phyloP scores from a whole-genome alignment of 2,888 invertebrate genomes.

The Diarsia rubi region DNA sequence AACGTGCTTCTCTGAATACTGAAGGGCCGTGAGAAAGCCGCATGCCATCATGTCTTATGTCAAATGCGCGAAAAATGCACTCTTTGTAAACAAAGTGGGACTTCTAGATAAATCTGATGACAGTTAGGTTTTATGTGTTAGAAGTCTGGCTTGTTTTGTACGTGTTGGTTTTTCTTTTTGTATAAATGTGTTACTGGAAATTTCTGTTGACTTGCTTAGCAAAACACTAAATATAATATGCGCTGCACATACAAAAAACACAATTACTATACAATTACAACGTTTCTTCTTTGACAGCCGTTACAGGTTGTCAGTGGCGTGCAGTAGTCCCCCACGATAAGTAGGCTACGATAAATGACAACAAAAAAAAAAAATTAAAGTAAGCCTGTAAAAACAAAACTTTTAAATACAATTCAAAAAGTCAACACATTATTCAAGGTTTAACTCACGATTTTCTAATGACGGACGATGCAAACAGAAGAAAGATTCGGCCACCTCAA shows the following conservation, averaged over 20 bases:
- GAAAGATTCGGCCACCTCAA: too few species aligned
- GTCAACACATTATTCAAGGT: too few species aligned
- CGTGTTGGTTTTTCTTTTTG: slow-evolving; percentile 9
- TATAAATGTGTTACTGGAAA: neutral
- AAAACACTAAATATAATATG: neutral
- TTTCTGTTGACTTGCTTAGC: neutral
- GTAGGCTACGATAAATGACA: too few species aligned
- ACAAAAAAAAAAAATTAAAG: too few species aligned
- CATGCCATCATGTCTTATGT: slow-evolving; percentile 76
- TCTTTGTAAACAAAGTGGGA: slow-evolving; percentile 60
- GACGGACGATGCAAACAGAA: too few species aligned
- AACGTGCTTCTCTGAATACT: slow-evolving; percentile 75
- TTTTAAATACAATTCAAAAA: too few species aligned
- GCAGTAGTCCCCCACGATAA: too few species aligned
- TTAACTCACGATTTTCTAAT: too few species aligned
- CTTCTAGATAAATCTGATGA: slow-evolving; percentile 51
- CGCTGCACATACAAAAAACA: neutral
- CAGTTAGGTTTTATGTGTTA: slow-evolving; percentile 46
- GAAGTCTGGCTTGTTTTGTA: slow-evolving; percentile 7
- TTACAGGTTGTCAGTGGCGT: too few species aligned
- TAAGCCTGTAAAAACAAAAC: too few species aligned
- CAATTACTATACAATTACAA: too few species aligned
- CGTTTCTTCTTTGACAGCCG: too few species aligned
- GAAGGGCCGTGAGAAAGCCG: slow-evolving; percentile 85
- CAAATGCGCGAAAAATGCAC: slow-evolving; percentile 70